phyloP scores from a whole-genome alignment of 1,140 invertebrate genomes.

The Aethina tumida region DNA sequence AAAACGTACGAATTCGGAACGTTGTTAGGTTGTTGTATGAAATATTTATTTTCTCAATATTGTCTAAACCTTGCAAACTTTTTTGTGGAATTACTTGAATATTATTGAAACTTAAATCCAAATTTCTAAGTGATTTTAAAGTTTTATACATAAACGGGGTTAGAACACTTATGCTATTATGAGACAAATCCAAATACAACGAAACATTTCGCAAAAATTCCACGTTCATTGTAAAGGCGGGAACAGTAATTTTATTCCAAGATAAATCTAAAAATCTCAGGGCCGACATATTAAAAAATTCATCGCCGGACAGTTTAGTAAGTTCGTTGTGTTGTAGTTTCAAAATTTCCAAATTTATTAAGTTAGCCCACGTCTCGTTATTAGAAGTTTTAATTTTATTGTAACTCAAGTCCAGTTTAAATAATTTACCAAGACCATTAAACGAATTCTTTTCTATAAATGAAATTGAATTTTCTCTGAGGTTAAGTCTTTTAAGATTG shows the following conservation, averaged over 20 bases:
- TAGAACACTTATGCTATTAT: slow-evolving; percentile 40
- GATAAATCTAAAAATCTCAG: slow-evolving; percentile 23
- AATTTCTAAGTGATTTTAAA: slow-evolving; percentile 20
- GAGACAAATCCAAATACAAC: slow-evolving; percentile 23
- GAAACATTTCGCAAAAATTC: slow-evolving; percentile 18
- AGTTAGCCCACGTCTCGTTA: slow-evolving; percentile 44
- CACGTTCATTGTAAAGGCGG: slow-evolving; percentile 9
- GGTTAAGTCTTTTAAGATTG: slow-evolving; percentile 41
- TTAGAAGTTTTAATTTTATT: slow-evolving; percentile 39
- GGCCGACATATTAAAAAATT: slow-evolving; percentile 23
- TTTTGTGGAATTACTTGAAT: slow-evolving; percentile 16
- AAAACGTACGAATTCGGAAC: slow-evolving; percentile 22
- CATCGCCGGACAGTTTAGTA: slow-evolving; percentile 11
- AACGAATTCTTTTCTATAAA: slow-evolving; percentile 49
- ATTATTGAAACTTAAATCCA: slow-evolving; percentile 24
- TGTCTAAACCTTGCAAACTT: slow-evolving; percentile 16
- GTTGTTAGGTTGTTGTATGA: slow-evolving; percentile 21
- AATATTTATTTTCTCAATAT: slow-evolving; percentile 19
- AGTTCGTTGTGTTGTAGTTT: slow-evolving; percentile 31
- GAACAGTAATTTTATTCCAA: slow-evolving; percentile 21
- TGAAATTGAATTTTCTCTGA: slow-evolving; percentile 49
- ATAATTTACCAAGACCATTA: slow-evolving; percentile 41
- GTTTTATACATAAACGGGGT: slow-evolving; percentile 26
- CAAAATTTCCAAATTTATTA: slow-evolving; percentile 44
- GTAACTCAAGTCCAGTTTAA: slow-evolving; percentile 35